A percentile compares a stretch with the other conserved stretches of the same genome.
Evolutionary conservation across 2,113 vertebrate species (phyloP).

Genomic region (Gila orcuttii): DNA sequence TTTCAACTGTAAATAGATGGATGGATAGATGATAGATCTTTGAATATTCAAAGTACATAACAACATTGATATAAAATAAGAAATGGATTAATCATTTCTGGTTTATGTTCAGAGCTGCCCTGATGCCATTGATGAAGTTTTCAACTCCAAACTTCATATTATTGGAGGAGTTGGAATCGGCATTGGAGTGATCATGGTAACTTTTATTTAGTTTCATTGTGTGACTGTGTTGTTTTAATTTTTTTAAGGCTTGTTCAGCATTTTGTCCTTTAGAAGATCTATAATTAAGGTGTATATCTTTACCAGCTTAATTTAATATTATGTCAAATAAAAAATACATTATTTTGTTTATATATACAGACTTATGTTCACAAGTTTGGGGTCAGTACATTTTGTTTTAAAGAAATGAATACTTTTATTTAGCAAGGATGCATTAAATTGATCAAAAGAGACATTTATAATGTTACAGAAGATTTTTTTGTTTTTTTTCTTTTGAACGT

Average conservation of each 20-base stretch:
- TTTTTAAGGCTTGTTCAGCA: not conserved
- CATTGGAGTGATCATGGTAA: conserved; percentile 90
- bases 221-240: not conserved
- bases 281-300: not conserved
- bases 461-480: not conserved
- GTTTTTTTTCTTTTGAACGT: not conserved
- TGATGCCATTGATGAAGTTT: conserved; percentile 81
- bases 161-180: conserved; percentile 89
- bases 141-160: conserved; percentile 86
- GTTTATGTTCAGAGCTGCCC: conserved; percentile 77
- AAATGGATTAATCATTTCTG: no score
- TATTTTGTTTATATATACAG: not conserved
- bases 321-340: not conserved
- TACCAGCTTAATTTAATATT: not conserved
- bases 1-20: not conserved
- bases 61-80: not conserved
- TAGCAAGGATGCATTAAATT: not conserved
- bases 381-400: not conserved
- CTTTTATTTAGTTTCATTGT: not conserved
- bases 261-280: not conserved
- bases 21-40: not conserved
- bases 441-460: not conserved
- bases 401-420: not conserved
- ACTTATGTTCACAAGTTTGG: not conserved
- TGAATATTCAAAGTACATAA: not conserved